Evolutionary conservation across 2,888 invertebrate genomes (phyloP).

Genomic region (Parascotia fuliginaria): DNA sequence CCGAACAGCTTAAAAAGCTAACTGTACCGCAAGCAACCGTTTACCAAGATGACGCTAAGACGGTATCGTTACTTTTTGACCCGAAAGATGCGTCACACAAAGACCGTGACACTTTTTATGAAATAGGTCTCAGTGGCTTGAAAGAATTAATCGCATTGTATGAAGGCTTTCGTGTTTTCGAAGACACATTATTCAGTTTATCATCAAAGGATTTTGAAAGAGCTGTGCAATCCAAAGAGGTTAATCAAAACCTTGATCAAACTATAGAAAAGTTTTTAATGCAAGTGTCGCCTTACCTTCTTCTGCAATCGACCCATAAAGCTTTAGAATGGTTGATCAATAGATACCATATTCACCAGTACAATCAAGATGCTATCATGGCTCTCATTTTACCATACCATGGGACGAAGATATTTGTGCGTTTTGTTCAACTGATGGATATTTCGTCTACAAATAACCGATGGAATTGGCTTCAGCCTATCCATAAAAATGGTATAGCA

Average conservation of each 20-base stretch:
- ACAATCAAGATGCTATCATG: constrained; percentile 93
- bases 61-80: constrained; percentile 94
- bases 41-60: constrained; percentile 88
- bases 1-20: constrained; percentile 91
- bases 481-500: constrained; percentile 91
- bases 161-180: constrained; percentile 89
- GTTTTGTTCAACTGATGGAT: constrained; percentile 91
- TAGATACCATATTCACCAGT: constrained; percentile 94
- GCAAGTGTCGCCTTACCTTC: constrained; percentile 94
- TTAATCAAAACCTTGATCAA: constrained; percentile 91
- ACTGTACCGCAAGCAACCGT: constrained; percentile 91
- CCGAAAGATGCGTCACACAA: constrained; percentile 95
- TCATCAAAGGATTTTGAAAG: constrained; percentile 93
- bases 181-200: constrained; percentile 90
- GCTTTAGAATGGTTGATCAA: constrained; percentile 98
- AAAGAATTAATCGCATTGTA: constrained; percentile 92
- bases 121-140: constrained; percentile 94
- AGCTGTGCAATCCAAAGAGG: constrained; percentile 89
- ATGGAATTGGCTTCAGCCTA: constrained; percentile 91
- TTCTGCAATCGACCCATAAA: constrained; percentile 93
- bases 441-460: constrained; percentile 86
- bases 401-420: constrained; percentile 95
- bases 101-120: constrained; percentile 93
- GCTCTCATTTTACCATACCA: constrained; percentile 95
- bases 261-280: constrained; percentile 92